Evolutionary conservation across 2,888 invertebrate species (phyloP), one percentile per base, ranked within the genome.

Genomic region (Leptopilina myrica): DNA sequence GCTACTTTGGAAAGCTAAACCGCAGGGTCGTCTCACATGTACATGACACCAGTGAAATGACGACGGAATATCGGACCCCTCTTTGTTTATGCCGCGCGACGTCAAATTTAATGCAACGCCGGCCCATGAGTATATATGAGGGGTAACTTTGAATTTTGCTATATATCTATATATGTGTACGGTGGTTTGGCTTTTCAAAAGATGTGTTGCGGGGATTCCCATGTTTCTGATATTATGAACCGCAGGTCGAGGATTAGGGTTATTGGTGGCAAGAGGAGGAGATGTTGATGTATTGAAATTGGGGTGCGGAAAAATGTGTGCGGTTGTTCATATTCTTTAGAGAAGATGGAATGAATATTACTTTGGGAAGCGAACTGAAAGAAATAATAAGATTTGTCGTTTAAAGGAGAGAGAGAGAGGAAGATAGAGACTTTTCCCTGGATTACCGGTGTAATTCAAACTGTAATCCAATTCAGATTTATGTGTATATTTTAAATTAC

Each of bases 81-180:
- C 79, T 86, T 87, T 87, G 87, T 89, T 89, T 87, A 87, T 85
- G 84, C 85, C 84, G 75, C 79, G 78, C 79, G 77, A 86, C 82
- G 87, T 85, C 87, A 85, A 86, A 85, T 86, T 88, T 84, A 88
- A 87, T 86, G 86, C 84, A 84, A 85, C 81, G 81, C 77, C 46
- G 69, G 77, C 78, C 73, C 73, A 43, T 7, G 7, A 33, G 43
- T 8, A 49, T 8, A 49, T 33, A 33, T 33, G 49, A 56, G 73
- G 73, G 56, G 73, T 73, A 56, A 73, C 53, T 33, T n/a, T 12
- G 73, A 73, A 56, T 73, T 73, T 26, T 53, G 73, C 53, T 73
- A 12, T 53, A 53, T 73, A n/a, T 33, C 33, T 33, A 33, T 33
- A 33, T 33, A 33, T 33, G 33, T 33, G 5, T 33, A 5, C 33